Evolutionary conservation across 1,140 invertebrate species (phyloP).

Genomic region (Holcopasites calliopsidis): DNA sequence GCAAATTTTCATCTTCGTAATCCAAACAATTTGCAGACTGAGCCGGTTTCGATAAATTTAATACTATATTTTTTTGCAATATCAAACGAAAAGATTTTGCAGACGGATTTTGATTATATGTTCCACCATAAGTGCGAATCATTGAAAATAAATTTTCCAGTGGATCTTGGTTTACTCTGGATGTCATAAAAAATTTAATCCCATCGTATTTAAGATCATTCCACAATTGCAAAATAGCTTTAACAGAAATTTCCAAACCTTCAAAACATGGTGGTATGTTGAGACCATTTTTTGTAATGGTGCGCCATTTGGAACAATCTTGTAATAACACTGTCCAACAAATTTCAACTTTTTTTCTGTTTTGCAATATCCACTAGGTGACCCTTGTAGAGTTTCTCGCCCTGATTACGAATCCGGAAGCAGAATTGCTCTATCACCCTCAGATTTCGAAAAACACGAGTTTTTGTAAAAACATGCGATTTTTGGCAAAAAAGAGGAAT

Average conservation of each 20-base stretch:
- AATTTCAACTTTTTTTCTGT: too few relatives aligned
- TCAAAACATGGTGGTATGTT: constrained; percentile 11
- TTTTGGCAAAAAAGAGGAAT: too few relatives aligned
- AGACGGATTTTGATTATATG: background rate
- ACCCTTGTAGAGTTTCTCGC: too few relatives aligned
- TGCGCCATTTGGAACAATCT: background rate
- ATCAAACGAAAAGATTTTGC: background rate
- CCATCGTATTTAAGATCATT: background rate
- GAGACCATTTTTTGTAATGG: background rate
- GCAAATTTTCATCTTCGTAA: background rate
- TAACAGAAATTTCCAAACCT: background rate
- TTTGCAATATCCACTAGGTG: too few relatives aligned
- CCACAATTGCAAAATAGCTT: background rate
- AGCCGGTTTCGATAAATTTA: background rate
- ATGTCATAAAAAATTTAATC: background rate
- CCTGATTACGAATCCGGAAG: too few relatives aligned
- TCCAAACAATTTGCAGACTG: background rate
- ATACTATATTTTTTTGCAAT: background rate
- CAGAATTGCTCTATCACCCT: too few relatives aligned
- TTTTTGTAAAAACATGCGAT: too few relatives aligned
- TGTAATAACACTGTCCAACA: background rate
- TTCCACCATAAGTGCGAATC: background rate
- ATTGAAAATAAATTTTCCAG: background rate
- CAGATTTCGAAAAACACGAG: too few relatives aligned
- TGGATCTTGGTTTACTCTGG: background rate